Evolutionary conservation across 2,113 vertebrate species (phyloP).

Genomic region (Sander vitreus): DNA sequence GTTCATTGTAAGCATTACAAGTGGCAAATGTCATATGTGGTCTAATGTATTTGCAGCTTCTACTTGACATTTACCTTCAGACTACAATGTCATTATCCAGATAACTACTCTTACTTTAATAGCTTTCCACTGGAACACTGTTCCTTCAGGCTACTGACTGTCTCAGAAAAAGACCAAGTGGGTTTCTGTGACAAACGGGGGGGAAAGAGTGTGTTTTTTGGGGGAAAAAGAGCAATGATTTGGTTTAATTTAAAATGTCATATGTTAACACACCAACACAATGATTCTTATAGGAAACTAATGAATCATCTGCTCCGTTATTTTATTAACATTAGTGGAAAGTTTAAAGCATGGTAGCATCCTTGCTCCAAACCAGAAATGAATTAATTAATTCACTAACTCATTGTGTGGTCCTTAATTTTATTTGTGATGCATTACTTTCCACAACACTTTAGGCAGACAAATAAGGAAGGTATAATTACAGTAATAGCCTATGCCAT

Average conservation of each 20-base stretch:
- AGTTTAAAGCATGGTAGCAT: not conserved
- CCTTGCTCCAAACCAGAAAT: not conserved
- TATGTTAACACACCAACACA: not conserved
- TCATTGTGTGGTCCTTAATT: not conserved
- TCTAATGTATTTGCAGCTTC: not conserved
- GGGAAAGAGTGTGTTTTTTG: not conserved
- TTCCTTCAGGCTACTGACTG: not conserved
- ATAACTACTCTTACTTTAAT: not conserved
- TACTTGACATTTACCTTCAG: not conserved
- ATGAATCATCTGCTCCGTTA: not conserved
- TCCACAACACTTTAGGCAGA: not conserved
- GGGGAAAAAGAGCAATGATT: not conserved
- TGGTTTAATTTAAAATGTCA: not conserved
- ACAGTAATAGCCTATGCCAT: conserved; percentile 2
- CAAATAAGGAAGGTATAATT: not conserved
- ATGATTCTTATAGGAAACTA: not conserved
- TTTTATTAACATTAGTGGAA: not conserved
- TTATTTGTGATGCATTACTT: not conserved
- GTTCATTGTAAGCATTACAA: not conserved
- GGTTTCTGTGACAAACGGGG: not conserved
- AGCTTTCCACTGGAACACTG: not conserved
- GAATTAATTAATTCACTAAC: not conserved
- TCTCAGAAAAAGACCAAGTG: not conserved
- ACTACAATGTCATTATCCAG: not conserved
- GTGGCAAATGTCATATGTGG: not conserved